Base-by-base conservation (phyloP, 2,113 vertebrate genomes). In the Antigone vipio region DNA sequence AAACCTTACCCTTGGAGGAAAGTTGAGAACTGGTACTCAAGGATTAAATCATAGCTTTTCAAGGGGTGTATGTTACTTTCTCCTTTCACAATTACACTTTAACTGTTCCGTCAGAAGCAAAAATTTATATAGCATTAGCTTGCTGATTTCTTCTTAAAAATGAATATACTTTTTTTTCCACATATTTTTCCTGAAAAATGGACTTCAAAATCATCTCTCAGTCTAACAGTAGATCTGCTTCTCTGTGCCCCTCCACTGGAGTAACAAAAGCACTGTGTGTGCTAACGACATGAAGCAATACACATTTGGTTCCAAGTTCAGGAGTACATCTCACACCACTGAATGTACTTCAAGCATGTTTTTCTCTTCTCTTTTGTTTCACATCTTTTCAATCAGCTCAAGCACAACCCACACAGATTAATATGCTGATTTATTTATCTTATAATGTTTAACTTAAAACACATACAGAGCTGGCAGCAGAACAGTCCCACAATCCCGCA, bases 391-490 rank as follows among this genome's bases (percentile, higher is more conserved):
- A 74, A 73, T 94, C 84, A 92, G 82, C 40, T 83, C 9, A 3
- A 80, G 50, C 44, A 88, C 85, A 92, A 85, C 73, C 82, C 73
- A 90, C 89, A 85, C 44, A 92, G 89, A 96, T 83, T 73, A 85
- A 88, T 72, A 74, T n/a, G 40, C 50, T 89, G 81, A 92, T 93
- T 92, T 96, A 91, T 91, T 94, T 96, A 91, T 95, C 27, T 89
- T 79, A 74, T 4, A 93, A n/a, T 6, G 1, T 83, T 93, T 95
- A 93, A 92, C 69, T 91, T 89, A 88, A 88, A 95, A 90, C 50
- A 85, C 89, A 92, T 69, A 85, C 84, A 91, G 64, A 89, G 71
- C 58, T 96, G 95, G 92, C 66, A 94, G 67, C 21, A 88, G 84
- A 93, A 88, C 20, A 89, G 74, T 88, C 81, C 72, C 73, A 79